Percentiles rank a stretch among this genome's conserved stretches.
Conservation (phyloP, 2,113 vertebrate species). For the Climacteris rufus region DNA sequence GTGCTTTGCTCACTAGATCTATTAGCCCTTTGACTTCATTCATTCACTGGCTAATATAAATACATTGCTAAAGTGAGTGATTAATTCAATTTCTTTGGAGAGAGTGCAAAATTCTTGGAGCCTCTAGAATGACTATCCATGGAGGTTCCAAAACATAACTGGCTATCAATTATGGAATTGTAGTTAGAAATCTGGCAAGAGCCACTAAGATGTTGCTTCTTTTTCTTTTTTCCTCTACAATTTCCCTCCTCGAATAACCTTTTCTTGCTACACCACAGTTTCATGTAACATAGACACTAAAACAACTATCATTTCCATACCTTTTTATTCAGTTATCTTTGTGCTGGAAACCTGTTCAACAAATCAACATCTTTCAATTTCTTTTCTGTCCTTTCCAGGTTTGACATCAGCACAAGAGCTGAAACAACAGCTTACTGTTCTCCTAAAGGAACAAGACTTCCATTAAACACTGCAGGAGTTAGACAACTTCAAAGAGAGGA, state of each 20-base stretch:
- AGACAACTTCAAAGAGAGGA: not conserved
- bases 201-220: not conserved
- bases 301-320: not conserved
- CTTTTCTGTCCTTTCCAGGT: not conserved
- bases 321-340: not conserved
- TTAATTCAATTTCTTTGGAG: constrained; percentile 56
- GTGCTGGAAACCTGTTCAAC: not conserved
- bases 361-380: not conserved
- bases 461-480: not conserved
- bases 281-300: not conserved
- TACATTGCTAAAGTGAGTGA: constrained; percentile 63
- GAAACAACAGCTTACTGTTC: not conserved
- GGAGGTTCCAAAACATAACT: constrained; percentile 53
- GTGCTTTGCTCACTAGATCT: constrained; percentile 39
- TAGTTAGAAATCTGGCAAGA: not conserved
- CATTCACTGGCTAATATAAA: constrained; percentile 63
- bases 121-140: constrained; percentile 19
- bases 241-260: not conserved
- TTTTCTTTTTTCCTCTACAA: not conserved
- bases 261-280: not conserved
- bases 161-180: constrained; percentile 36
- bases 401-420: not conserved
- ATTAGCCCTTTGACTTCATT: constrained; percentile 70
- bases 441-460: not conserved
- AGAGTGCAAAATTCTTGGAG: constrained; percentile 64